Base-by-base conservation (phyloP, 2,888 invertebrate genomes). In the Stratiomys singularior region DNA sequence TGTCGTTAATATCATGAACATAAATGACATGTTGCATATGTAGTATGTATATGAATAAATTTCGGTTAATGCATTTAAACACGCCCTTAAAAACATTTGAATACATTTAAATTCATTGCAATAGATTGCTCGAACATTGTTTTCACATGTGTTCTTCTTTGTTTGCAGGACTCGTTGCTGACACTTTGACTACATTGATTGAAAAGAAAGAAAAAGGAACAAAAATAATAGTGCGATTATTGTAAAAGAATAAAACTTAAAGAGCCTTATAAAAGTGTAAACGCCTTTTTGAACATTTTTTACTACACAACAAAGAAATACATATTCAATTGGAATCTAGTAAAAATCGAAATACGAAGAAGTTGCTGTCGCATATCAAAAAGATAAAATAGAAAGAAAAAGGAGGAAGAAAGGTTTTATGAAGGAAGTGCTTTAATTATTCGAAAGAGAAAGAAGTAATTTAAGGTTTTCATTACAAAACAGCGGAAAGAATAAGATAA, bases 201-300 rank as follows among this genome's bases (percentile, higher is more conserved):
- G 3, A 9, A 46, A 46, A n/a, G n/a, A n/a, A n/a, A n/a, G n/a
- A n/a, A n/a, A 69, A 21, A 18, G 47, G 74, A 74, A n/a, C 44
- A 74, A 60, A 56, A 23, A 37, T 18, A 69, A 58, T 37, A 74
- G 64, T 64, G 76, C 63, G 66, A 76, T 76, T 64, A 72, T 72
- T 72, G 21, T 58, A 64, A 76, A 69, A 69, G 74, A 77, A 77
- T 52, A 77, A 63, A 79, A 76, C 66, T 58, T 76, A 66, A 79
- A 76, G 66, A 74, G 79, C 79, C 79, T 79, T 79, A 79, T 77
- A 76, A 47, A 77, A 71, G 78, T 78, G 77, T 79, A 76, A 76
- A 79, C 63, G 79, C 79, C 77, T 78, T 79, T 79, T 79, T 78
- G 78, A 79, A 78, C 11, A 72, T 30, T 69, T 71, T 79, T 76